phyloP scores from a whole-genome alignment of 1,140 invertebrate genomes.

The Coenobita brevimanus region DNA sequence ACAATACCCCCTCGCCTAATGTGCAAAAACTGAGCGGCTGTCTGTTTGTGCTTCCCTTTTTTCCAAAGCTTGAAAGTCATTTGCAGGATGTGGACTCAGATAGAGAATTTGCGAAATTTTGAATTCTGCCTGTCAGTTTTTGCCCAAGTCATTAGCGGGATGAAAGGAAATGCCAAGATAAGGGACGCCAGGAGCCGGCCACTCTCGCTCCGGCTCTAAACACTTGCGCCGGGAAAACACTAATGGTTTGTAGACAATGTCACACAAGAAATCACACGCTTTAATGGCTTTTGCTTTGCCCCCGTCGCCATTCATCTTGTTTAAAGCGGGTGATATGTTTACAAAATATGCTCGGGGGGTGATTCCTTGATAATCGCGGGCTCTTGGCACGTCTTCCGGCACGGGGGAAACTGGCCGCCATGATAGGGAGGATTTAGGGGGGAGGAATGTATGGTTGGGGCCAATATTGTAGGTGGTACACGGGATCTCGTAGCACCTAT shows the following conservation, averaged over 20 bases:
- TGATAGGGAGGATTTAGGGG: background rate
- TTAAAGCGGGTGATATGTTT: slow-evolving; percentile 45
- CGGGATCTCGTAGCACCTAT: no score
- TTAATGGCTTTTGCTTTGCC: slow-evolving; percentile 34
- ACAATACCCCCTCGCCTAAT: slow-evolving; percentile 11
- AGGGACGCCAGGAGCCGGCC: slow-evolving; percentile 1
- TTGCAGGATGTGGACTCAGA: background rate
- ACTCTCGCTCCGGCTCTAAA: slow-evolving; percentile 42
- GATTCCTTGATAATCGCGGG: slow-evolving; percentile 43
- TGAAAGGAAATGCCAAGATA: slow-evolving; percentile 43
- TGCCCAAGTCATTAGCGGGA: slow-evolving; percentile 52
- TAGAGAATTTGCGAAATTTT: slow-evolving; percentile 50
- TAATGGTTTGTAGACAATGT: slow-evolving; percentile 47
- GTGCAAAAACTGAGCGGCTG: background rate
- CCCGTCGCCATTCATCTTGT: background rate
- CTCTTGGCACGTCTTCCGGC: slow-evolving; percentile 41
- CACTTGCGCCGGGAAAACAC: slow-evolving; percentile 44
- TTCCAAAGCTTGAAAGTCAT: background rate
- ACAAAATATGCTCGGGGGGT: slow-evolving; percentile 27
- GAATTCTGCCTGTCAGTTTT: slow-evolving; percentile 53
- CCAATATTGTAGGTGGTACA: background rate
- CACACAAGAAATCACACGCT: slow-evolving; percentile 48
- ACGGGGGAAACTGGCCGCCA: background rate
- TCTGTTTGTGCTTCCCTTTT: slow-evolving; percentile 5
- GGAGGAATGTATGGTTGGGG: background rate